Evolutionary conservation across 2,113 vertebrate genomes (phyloP).

Genomic region (Rafetus swinhoei): DNA sequence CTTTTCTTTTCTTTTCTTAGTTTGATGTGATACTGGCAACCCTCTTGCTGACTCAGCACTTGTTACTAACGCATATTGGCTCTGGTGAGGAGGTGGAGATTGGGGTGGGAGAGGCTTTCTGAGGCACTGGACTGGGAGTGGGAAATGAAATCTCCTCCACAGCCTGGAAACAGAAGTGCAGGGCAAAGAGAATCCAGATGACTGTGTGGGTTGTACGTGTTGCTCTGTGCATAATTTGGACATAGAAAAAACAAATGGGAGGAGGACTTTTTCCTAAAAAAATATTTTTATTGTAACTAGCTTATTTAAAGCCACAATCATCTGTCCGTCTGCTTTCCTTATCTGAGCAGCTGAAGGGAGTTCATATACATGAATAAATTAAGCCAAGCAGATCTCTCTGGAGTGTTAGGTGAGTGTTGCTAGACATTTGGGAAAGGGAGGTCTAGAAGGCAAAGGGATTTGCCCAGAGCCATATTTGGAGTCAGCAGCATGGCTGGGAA

Average conservation of each 20-base stretch:
- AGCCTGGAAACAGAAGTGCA: background rate
- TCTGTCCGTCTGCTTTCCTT: background rate
- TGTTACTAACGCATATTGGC: background rate
- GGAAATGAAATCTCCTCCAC: background rate
- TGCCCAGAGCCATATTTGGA: background rate
- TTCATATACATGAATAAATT: background rate
- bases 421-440: constrained; percentile 1
- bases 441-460: background rate
- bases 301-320: background rate
- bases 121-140: background rate
- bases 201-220: background rate
- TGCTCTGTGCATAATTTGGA: background rate
- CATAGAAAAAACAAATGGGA: background rate
- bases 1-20: background rate
- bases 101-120: background rate
- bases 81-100: fast-evolving
- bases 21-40: background rate
- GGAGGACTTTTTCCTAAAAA: background rate
- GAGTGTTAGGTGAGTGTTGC: background rate
- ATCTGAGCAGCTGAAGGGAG: background rate
- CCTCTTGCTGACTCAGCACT: background rate
- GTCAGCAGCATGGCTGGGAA: background rate
- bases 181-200: background rate
- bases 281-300: background rate
- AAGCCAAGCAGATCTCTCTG: background rate